Conservation (phyloP, 2,797 vertebrate genomes). For the Chlorospingus semifuscus region DNA sequence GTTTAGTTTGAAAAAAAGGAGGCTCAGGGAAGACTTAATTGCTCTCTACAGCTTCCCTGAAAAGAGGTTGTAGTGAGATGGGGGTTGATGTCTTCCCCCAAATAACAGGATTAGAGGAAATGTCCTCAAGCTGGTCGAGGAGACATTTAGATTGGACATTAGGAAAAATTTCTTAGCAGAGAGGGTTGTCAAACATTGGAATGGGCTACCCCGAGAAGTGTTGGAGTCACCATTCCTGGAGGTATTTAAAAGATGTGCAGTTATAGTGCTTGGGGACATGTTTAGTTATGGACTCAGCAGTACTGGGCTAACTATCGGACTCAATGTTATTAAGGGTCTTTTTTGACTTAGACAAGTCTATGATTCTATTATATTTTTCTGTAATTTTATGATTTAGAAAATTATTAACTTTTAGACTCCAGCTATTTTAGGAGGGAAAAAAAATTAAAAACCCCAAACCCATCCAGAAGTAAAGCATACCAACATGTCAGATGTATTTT, state of each 20-base stretch:
- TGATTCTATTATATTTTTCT: neutral
- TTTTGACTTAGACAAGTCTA: fast-evolving
- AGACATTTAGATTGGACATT: neutral
- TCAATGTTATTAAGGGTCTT: neutral
- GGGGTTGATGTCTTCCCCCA: neutral
- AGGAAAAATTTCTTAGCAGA: neutral
- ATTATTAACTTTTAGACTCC: neutral
- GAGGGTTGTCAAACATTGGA: neutral
- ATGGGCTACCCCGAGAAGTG: neutral
- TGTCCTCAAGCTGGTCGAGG: neutral
- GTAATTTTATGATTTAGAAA: neutral
- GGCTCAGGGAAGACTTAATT: neutral
- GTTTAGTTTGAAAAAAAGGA: neutral
- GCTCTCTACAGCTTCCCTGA: neutral
- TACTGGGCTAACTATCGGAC: no score
- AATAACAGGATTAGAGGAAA: neutral
- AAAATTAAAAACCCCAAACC: fast-evolving
- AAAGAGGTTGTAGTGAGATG: neutral
- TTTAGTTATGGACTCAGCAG: neutral
- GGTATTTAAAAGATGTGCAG: neutral
- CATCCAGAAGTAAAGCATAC: neutral
- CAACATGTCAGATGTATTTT: slow-evolving; percentile 18
- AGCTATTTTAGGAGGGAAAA: neutral
- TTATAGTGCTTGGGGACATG: neutral
- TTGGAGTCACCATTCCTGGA: neutral